Percentiles rank a stretch among this genome's conserved stretches.
Evolutionary conservation across 2,888 invertebrate genomes (phyloP).

Genomic region (Esperia sulphurella): DNA sequence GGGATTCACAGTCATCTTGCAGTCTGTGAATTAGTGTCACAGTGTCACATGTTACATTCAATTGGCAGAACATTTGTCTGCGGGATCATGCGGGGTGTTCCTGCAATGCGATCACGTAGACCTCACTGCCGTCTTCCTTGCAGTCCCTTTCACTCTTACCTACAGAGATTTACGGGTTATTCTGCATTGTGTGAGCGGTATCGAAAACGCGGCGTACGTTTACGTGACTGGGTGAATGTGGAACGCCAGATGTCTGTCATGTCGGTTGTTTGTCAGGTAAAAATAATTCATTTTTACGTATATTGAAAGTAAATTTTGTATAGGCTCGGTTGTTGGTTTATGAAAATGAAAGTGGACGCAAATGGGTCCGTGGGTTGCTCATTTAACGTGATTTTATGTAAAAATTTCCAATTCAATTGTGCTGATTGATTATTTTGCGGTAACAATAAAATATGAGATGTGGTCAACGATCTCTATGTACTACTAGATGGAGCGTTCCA

Average conservation of each 20-base stretch:
- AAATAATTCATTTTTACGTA: slow-evolving; percentile 4
- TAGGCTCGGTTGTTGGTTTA: not conserved
- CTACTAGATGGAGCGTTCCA: no score
- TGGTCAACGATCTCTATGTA: no score
- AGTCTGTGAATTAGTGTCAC: slow-evolving; percentile 3
- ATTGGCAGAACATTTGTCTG: slow-evolving; percentile 11
- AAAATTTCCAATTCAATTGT: not conserved
- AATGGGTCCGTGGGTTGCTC: not conserved
- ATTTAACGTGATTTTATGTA: not conserved
- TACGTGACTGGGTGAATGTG: slow-evolving; percentile 4
- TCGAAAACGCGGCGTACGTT: not conserved
- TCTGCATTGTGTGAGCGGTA: not conserved
- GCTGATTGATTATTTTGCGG: no score
- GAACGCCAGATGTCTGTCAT: slow-evolving; percentile 8
- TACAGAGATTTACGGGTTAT: not conserved
- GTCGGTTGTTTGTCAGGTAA: slow-evolving; percentile 6
- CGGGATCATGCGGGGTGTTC: not conserved
- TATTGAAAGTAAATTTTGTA: slow-evolving; percentile 3
- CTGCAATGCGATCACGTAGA: slow-evolving; percentile 7
- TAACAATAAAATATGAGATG: no score
- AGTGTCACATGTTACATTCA: slow-evolving; percentile 9
- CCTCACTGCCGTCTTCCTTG: not conserved
- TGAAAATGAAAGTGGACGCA: not conserved
- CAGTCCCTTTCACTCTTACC: not conserved
- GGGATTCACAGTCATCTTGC: no score